Conservation (phyloP, 2,113 vertebrate species). For the Numida meleagris region DNA sequence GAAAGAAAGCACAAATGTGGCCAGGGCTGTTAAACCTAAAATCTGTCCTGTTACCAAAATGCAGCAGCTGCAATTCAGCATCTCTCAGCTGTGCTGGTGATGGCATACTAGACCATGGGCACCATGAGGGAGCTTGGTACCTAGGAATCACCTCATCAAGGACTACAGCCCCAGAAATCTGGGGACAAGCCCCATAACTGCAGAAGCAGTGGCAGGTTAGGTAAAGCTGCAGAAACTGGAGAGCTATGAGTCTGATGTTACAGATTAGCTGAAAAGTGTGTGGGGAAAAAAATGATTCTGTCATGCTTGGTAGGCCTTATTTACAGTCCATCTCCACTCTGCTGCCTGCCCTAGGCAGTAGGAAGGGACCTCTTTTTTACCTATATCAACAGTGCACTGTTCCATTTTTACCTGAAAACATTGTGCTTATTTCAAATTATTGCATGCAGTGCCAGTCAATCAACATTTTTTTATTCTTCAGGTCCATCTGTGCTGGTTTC, state of each 20-base stretch:
- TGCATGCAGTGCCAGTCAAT: slow-evolving; percentile 36
- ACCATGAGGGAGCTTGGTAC: background rate
- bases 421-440: slow-evolving; percentile 48
- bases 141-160: background rate
- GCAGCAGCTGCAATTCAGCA: background rate
- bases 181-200: background rate
- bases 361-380: background rate
- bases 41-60: background rate
- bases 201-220: background rate
- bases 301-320: background rate
- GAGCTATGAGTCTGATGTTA: background rate
- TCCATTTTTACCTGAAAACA: slow-evolving; percentile 18
- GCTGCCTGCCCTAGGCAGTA: background rate
- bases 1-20: background rate
- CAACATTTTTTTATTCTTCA: slow-evolving; percentile 46
- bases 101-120: background rate
- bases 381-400: background rate
- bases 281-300: background rate
- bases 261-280: background rate
- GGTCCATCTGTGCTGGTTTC: slow-evolving; percentile 33
- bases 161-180: rapidly evolving
- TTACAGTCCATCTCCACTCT: background rate
- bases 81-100: rapidly evolving
- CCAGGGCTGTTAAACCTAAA: background rate
- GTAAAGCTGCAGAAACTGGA: background rate